Conservation (phyloP, 1,140 invertebrate genomes). For the Scaptomyza hsui region DNA sequence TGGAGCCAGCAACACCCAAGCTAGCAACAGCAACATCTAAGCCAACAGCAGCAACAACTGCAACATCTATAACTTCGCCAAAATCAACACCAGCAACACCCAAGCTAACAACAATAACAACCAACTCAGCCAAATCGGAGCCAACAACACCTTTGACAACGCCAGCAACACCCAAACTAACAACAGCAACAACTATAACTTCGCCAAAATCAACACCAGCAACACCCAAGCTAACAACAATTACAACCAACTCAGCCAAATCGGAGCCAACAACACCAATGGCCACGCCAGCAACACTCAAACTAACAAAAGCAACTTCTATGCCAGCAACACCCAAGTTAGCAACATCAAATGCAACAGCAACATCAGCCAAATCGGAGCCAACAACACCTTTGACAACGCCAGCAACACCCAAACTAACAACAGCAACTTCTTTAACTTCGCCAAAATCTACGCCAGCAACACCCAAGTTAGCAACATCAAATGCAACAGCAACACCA, state of each 20-base stretch:
- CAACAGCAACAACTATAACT: not conserved
- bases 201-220: constrained; percentile 4
- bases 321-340: not conserved
- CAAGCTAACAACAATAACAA: constrained; percentile 18
- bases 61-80: not conserved
- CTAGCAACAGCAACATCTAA: constrained; percentile 17
- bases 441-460: constrained; percentile 1
- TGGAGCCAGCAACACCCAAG: constrained; percentile 1
- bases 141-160: constrained; percentile 5
- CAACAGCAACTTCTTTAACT: constrained; percentile 2
- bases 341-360: constrained; percentile 14
- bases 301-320: not conserved
- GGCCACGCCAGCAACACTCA: constrained; percentile 1
- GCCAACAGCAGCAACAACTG: constrained; percentile 1
- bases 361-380: not conserved
- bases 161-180: constrained; percentile 5
- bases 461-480: constrained; percentile 12
- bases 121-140: constrained; percentile 10
- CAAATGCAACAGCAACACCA: constrained; percentile 19
- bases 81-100: constrained; percentile 17
- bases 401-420: not conserved
- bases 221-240: constrained; percentile 7
- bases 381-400: not conserved
- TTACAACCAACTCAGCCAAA: constrained; percentile 4
- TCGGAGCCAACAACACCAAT: constrained; percentile 15